Conservation (phyloP, 2,888 invertebrate genomes). For the Diadegma fenestrale region DNA sequence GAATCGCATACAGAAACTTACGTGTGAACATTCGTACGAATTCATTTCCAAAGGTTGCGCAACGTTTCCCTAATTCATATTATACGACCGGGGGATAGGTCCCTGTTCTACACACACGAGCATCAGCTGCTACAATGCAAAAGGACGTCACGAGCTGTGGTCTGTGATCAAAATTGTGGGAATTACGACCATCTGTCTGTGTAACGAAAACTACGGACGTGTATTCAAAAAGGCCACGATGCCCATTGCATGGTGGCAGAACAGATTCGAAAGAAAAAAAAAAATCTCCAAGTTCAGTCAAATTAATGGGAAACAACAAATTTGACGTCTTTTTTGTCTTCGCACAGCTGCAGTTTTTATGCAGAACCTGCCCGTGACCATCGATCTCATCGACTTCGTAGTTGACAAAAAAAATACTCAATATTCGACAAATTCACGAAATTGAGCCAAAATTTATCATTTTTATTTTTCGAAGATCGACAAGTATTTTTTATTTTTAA, state of each 20-base stretch:
- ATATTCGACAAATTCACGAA: no score
- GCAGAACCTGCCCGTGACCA: no score
- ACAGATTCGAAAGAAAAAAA: not conserved
- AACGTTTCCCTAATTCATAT: constrained; percentile 63
- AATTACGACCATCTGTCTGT: constrained; percentile 5
- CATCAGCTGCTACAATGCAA: not conserved
- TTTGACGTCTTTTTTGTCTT: no score
- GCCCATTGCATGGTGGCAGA: not conserved
- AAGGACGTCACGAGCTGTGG: not conserved
- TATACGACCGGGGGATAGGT: constrained; percentile 44
- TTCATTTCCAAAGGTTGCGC: constrained; percentile 41
- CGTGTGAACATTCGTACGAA: not conserved
- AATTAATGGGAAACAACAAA: no score
- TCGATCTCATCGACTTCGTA: no score
- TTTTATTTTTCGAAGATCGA: no score
- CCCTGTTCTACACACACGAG: constrained; percentile 6
- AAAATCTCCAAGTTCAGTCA: not conserved
- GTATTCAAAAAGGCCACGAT: not conserved
- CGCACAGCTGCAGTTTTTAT: no score
- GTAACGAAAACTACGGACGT: not conserved
- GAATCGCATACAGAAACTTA: not conserved
- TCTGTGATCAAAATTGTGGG: not conserved
- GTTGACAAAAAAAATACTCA: no score
- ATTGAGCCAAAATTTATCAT: no score
- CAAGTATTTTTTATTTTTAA: no score